phyloP scores from a whole-genome alignment of 37 sponge, comb jelly and placozoan species.

The Eunapius fragilis region DNA sequence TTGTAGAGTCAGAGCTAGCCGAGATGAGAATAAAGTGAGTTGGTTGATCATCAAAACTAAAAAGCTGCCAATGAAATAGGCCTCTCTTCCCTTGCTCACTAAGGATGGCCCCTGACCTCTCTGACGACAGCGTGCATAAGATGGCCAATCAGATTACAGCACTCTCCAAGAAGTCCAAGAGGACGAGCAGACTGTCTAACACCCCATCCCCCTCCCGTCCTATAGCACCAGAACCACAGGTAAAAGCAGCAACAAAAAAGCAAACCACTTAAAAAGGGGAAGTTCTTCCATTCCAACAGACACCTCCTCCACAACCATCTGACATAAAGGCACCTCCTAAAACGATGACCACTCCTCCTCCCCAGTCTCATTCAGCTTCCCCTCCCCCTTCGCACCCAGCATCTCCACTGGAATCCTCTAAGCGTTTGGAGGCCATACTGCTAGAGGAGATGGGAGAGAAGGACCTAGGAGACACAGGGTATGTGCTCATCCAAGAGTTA shows the following conservation, averaged over 20 bases:
- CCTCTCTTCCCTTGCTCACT: not conserved
- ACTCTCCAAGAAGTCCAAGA: conserved; percentile 16
- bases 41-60: not conserved
- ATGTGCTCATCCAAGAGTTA: conserved; percentile 53
- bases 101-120: conserved; percentile 31
- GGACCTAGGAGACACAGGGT: conserved; percentile 64
- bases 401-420: not conserved
- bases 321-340: not conserved
- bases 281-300: too few species aligned
- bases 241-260: not conserved
- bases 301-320: too few species aligned
- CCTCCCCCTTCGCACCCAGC: not conserved
- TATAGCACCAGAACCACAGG: not conserved
- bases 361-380: not conserved
- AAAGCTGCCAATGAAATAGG: too few species aligned
- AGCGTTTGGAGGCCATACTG: conserved; percentile 29
- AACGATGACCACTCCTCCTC: not conserved
- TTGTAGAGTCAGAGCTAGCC: not conserved
- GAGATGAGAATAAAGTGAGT: not conserved
- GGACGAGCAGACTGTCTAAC: not conserved
- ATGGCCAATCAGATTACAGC: conserved; percentile 43
- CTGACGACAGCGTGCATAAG: conserved; percentile 33
- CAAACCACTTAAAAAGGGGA: not conserved
- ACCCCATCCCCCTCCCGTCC: not conserved
- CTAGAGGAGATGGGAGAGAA: conserved; percentile 25